Percentiles rank a stretch among this genome's conserved stretches.
Evolutionary conservation across 2,113 vertebrate genomes (phyloP).

Genomic region (Accipiter virgatus): DNA sequence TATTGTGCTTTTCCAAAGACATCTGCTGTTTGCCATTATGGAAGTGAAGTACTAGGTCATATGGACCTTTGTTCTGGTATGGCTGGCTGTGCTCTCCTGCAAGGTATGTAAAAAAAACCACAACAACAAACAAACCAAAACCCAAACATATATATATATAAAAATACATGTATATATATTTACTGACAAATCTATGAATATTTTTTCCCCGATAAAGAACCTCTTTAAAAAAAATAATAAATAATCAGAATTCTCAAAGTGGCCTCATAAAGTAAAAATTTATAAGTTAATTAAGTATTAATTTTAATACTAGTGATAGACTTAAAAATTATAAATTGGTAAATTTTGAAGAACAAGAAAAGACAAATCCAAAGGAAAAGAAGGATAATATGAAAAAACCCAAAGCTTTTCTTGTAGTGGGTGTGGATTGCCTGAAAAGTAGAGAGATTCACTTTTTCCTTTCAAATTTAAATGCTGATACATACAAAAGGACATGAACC

Average conservation of each 20-base stretch:
- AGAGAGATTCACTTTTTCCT: neutral
- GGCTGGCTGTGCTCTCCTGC: neutral
- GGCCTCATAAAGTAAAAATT: too few relatives aligned
- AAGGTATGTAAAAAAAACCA: neutral
- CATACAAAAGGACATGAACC: neutral
- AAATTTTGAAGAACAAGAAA: neutral
- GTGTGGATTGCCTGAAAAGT: neutral
- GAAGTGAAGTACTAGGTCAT: neutral
- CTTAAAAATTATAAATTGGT: neutral
- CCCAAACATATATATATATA: neutral
- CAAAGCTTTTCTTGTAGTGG: neutral
- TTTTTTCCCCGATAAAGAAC: neutral
- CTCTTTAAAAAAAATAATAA: neutral
- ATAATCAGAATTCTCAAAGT: neutral
- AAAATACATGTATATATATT: neutral
- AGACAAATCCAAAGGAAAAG: neutral
- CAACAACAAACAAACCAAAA: too few relatives aligned
- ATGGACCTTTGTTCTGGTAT: neutral
- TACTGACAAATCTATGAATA: neutral
- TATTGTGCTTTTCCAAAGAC: neutral
- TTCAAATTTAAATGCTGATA: neutral
- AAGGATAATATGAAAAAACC: fast-evolving
- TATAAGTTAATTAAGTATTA: too few relatives aligned
- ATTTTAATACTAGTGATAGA: neutral
- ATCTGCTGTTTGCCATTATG: neutral